Evolutionary conservation across 2,888 invertebrate species (phyloP).

Genomic region (Tiliacea citrago): DNA sequence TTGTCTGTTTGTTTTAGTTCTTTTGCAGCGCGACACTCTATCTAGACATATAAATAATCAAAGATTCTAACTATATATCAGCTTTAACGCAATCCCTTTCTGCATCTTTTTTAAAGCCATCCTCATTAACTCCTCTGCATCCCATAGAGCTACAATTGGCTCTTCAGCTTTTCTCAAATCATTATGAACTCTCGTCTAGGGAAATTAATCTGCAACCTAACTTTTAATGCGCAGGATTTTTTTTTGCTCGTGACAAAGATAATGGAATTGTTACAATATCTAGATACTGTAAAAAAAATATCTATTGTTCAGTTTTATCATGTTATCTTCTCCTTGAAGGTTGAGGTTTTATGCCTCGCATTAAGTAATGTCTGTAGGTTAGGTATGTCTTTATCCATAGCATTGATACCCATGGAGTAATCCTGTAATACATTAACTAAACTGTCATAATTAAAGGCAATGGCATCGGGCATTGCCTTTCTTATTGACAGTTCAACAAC

Average conservation of each 20-base stretch:
- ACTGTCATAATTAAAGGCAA: too few species aligned
- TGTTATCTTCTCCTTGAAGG: constrained; percentile 15
- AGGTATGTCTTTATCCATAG: neutral
- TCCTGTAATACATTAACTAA: too few species aligned
- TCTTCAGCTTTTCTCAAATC: neutral
- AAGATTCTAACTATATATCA: neutral
- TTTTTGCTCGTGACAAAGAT: constrained; percentile 27
- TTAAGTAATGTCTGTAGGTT: neutral
- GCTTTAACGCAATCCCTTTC: neutral
- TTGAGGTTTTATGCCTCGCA: constrained; percentile 13
- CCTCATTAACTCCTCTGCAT: neutral
- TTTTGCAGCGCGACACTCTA: too few species aligned
- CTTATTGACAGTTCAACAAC: neutral
- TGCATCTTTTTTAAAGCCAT: neutral
- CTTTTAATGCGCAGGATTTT: neutral
- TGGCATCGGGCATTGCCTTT: neutral
- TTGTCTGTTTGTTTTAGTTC: too few species aligned
- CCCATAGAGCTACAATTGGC: neutral
- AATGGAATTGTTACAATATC: constrained; percentile 22
- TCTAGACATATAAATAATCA: too few species aligned
- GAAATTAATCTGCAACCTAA: neutral
- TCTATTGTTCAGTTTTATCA: constrained; percentile 40
- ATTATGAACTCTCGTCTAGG: neutral
- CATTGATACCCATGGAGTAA: neutral
- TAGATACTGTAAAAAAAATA: constrained; percentile 31